A percentile compares a stretch with the other conserved stretches of the same genome.
These are phyloP conservation scores for Saturnia pavonia DNA, from an alignment of 2,888 invertebrate genomes.

Conservation along the genomic window DNA sequence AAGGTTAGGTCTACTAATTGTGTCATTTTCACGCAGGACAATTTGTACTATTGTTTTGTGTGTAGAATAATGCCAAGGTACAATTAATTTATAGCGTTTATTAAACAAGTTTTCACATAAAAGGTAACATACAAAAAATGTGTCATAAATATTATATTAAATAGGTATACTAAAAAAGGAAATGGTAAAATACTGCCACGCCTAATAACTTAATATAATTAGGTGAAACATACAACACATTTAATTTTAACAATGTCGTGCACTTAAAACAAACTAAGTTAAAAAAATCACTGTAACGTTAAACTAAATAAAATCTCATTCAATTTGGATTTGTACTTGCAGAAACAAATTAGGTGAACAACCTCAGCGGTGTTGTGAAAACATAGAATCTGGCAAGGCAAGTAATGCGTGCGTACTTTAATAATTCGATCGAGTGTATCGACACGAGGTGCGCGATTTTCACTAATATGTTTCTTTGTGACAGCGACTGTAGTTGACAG, in stretches of 20 bases:
- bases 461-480: constrained; percentile 72
- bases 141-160: constrained; percentile 71
- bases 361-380: constrained; percentile 75
- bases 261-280: constrained; percentile 78
- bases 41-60: constrained; percentile 41
- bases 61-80: constrained; percentile 77
- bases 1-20: constrained; percentile 24
- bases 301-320: constrained; percentile 78
- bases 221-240: constrained; percentile 80
- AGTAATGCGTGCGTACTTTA: constrained; percentile 76
- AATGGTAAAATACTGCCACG: constrained; percentile 75
- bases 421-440: constrained; percentile 45
- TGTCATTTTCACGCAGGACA: constrained; percentile 31
- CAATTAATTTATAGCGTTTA: constrained; percentile 77
- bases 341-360: constrained; percentile 71
- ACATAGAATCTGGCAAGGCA: constrained; percentile 81
- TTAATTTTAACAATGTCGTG: constrained; percentile 79
- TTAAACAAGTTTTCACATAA: constrained; percentile 77
- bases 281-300: constrained; percentile 76
- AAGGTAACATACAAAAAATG: constrained; percentile 76
- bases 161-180: constrained; percentile 68
- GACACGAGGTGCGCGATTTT: constrained; percentile 46
- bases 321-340: constrained; percentile 81
- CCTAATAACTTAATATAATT: constrained; percentile 77
- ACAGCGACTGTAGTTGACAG: constrained; percentile 75